A percentile compares a stretch with the other conserved stretches of the same genome.
Conservation (phyloP, 2,888 invertebrate genomes). For the Macaria notata region DNA sequence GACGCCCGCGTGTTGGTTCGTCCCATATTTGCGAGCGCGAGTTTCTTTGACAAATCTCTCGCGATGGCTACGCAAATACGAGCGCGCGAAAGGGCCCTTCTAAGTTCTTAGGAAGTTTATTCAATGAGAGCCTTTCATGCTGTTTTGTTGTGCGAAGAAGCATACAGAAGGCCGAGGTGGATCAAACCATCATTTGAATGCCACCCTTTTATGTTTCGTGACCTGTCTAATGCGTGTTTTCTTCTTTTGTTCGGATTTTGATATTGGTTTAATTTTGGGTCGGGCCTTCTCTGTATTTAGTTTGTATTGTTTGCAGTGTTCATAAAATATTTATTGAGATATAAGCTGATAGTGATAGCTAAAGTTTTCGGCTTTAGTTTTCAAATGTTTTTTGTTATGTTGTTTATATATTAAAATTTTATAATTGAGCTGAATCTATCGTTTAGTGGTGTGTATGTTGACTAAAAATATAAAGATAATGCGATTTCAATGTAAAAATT, state of each 20-base stretch:
- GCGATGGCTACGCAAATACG: constrained; percentile 54
- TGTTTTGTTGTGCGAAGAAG: constrained; percentile 27
- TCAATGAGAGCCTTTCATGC: constrained; percentile 43
- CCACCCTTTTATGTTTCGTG: constrained; percentile 27
- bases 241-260: constrained; percentile 20
- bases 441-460: too few relatives aligned
- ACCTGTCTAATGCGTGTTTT: constrained; percentile 26
- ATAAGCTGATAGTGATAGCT: too few relatives aligned
- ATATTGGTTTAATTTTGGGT: constrained; percentile 18
- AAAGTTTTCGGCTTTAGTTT: too few relatives aligned
- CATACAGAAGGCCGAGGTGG: constrained; percentile 21
- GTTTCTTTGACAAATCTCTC: constrained; percentile 65
- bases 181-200: constrained; percentile 35
- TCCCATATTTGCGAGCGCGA: constrained; percentile 48
- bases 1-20: constrained; percentile 36
- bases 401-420: too few relatives aligned
- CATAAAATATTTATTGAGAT: not conserved
- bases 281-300: constrained; percentile 3
- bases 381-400: too few relatives aligned
- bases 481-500: too few relatives aligned
- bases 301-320: not conserved
- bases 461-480: too few relatives aligned
- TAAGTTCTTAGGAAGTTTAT: constrained; percentile 44
- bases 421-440: too few relatives aligned
- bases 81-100: constrained; percentile 45